Evolutionary conservation across 2,113 vertebrate species (phyloP).

Genomic region (Planiliza haematocheilus): DNA sequence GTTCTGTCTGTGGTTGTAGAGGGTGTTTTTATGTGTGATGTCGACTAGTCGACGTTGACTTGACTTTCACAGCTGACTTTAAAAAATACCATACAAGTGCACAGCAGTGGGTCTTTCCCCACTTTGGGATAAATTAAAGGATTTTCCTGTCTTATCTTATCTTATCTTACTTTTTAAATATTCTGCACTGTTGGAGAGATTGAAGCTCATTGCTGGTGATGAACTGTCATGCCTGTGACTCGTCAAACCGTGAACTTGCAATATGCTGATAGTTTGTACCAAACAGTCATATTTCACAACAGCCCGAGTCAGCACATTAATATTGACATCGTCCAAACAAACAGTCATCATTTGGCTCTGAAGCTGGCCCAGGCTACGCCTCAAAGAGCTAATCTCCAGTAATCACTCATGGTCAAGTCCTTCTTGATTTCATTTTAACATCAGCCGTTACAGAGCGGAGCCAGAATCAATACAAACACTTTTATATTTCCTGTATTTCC

Average conservation of each 20-base stretch:
- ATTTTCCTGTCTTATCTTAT: too few relatives aligned
- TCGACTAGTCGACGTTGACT: too few relatives aligned
- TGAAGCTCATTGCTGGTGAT: too few relatives aligned
- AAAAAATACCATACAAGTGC: too few relatives aligned
- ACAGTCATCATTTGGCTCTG: background rate
- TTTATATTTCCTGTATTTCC: conserved; percentile 10
- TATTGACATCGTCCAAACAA: background rate
- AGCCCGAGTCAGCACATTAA: background rate
- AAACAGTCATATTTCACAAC: background rate
- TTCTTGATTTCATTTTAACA: background rate
- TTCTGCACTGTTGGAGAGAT: too few relatives aligned
- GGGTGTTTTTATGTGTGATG: too few relatives aligned
- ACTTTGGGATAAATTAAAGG: too few relatives aligned
- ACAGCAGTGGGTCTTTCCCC: too few relatives aligned
- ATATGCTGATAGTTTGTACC: background rate
- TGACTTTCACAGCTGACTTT: too few relatives aligned
- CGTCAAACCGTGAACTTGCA: background rate
- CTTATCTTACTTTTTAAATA: too few relatives aligned
- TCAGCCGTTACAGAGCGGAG: conserved; percentile 1
- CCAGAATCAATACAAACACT: background rate
- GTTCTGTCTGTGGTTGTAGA: too few relatives aligned
- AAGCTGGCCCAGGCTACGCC: background rate
- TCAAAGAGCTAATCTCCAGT: background rate
- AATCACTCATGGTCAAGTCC: background rate
- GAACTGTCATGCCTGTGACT: background rate